Evolutionary conservation across 2,797 vertebrate genomes (phyloP), one percentile per base, ranked within the genome.

Genomic region (Catostomus latipinnis): DNA sequence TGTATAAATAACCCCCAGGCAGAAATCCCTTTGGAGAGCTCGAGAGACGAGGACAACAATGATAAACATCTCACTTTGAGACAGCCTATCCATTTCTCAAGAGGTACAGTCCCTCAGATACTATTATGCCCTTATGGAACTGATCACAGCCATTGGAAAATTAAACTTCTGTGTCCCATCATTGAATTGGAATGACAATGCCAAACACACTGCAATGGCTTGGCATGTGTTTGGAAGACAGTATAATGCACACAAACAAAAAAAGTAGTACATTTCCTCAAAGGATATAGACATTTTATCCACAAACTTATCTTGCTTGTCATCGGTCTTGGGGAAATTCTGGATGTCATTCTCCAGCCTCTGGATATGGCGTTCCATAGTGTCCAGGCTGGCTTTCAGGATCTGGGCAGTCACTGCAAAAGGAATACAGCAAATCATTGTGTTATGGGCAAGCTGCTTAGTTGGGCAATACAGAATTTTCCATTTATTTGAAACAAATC

Each of bases 281-380:
- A 99, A 99, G 98, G 98, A 99, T 99, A 99, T 99, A 1, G 88
- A 95, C 96, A 99, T 96, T 89, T 98, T 99, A 88, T 96, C 95
- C 60, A 99, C 96, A 92, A 99, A 99, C 93, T 96, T 98, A 90
- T 99, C 98, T 60, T 93, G 93, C 0, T 86, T 86, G 81, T 97
- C 95, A 3, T 98, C 93, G 1, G 86, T 93, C 89, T 97, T 94
- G 0, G 96, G 95, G 86, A 99, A 99, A 75, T 95, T 97, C 88
- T 94, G 79, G 13, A 98, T 96, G 89, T 98, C 96, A 5, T 89
- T 95, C 91, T 98, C 97, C 5, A 99, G 93, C 61, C 93, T 89
- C 90, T 96, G 87, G 62, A 99, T 97, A 18, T 98, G 96, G 4
- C 93, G 90, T 54, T 97, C 94, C 97, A 99, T 99, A 0, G 93